These are phyloP conservation scores for Siniperca chuatsi DNA, from an alignment of 2,113 vertebrate genomes.

Conservation along the genomic window DNA sequence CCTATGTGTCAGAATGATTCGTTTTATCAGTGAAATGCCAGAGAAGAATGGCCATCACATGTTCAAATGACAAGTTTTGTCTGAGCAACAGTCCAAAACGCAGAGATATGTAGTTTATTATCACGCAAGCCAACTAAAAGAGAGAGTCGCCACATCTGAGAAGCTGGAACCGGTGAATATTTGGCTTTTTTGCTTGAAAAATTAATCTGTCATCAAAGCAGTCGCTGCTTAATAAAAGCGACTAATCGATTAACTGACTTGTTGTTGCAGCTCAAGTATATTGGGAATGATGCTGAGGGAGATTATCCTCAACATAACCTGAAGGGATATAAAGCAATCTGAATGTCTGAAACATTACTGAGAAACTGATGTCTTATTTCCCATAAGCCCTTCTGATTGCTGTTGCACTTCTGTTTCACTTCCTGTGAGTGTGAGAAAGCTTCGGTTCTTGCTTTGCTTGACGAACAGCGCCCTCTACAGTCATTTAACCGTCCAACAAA, in stretches of 20 bases:
- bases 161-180: neutral
- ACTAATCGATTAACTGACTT: neutral
- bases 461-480: conserved; percentile 13
- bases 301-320: neutral
- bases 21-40: neutral
- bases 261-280: neutral
- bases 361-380: neutral
- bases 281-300: no score
- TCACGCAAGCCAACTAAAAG: neutral
- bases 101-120: no score
- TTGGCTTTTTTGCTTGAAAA: no score
- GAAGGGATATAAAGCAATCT: neutral
- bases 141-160: neutral
- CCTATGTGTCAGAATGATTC: no score
- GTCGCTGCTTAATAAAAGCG: no score
- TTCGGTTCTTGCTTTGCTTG: neutral
- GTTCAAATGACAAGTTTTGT: no score
- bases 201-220: no score
- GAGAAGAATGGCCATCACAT: neutral
- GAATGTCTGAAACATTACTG: neutral
- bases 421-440: neutral
- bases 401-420: neutral
- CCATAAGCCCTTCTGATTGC: no score
- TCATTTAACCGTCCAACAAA: neutral
- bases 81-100: no score